These are phyloP conservation scores for Tachina grossa DNA, from an alignment of 2,888 invertebrate species.

Conservation along the genomic window DNA sequence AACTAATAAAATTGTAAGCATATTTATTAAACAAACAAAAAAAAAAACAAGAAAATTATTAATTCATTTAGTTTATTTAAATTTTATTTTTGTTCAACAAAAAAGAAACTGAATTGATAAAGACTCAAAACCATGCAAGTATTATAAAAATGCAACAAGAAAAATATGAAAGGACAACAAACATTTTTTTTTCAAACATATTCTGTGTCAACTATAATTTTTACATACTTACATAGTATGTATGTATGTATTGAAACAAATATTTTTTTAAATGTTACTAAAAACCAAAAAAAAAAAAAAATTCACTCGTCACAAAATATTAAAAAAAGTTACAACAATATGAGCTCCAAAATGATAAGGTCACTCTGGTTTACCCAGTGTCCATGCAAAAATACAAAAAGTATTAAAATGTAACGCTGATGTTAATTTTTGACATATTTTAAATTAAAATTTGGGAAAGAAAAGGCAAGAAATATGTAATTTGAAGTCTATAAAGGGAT, in stretches of 20 bases:
- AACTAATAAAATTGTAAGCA: conserved; percentile 71
- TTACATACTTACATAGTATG: background rate
- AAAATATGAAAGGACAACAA: conserved; percentile 52
- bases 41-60: conserved; percentile 57
- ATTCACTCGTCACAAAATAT: conserved; percentile 60
- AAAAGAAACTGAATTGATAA: conserved; percentile 75
- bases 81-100: conserved; percentile 42
- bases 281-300: conserved; percentile 55
- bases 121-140: conserved; percentile 83
- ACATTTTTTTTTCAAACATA: conserved; percentile 49
- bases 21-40: conserved; percentile 65
- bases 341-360: conserved; percentile 7
- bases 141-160: conserved; percentile 75
- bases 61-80: conserved; percentile 60
- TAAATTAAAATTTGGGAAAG: too few species aligned
- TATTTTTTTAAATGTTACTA: conserved; percentile 61
- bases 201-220: conserved; percentile 55
- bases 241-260: conserved; percentile 18
- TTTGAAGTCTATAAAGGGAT: too few species aligned
- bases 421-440: too few species aligned
- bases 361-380: background rate
- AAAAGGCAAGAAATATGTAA: too few species aligned
- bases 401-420: background rate
- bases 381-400: background rate
- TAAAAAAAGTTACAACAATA: conserved; percentile 28